Percentiles rank a stretch among this genome's conserved stretches.
phyloP scores from a whole-genome alignment of 2,888 invertebrate genomes.

The Theretra japonica region DNA sequence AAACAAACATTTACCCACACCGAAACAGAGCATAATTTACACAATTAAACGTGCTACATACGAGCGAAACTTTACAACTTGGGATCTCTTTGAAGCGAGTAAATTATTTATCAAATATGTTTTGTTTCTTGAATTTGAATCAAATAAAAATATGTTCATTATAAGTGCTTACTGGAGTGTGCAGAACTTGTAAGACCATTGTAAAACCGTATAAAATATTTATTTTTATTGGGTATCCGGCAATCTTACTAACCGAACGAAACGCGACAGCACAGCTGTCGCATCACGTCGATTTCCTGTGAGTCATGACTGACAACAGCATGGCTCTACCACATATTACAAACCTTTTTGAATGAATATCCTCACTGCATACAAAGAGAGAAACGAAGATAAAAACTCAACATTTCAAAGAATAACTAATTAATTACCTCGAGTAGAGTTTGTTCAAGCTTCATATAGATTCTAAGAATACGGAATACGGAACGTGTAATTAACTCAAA shows the following conservation, averaged over 20 bases:
- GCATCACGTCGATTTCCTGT: too few species aligned
- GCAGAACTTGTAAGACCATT: neutral
- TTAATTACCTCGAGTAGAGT: neutral
- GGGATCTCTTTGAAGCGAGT: slow-evolving; percentile 17
- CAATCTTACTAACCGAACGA: too few species aligned
- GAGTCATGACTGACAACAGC: too few species aligned
- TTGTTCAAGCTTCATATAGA: too few species aligned
- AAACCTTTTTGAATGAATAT: too few species aligned
- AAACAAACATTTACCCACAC: neutral
- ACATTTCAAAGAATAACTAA: slow-evolving; percentile 2
- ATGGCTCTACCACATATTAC: too few species aligned
- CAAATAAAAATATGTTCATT: slow-evolving; percentile 12
- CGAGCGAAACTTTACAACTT: neutral
- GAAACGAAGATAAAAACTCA: slow-evolving; percentile 8
- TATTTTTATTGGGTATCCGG: too few species aligned
- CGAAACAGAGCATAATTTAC: neutral
- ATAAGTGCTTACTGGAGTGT: neutral
- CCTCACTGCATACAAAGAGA: too few species aligned
- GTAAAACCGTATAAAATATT: neutral
- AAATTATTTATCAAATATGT: slow-evolving; percentile 15
- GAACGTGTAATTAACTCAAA: too few species aligned
- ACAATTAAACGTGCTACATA: slow-evolving; percentile 15
- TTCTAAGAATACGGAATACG: too few species aligned
- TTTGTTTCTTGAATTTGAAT: slow-evolving; percentile 13
- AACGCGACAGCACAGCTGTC: too few species aligned